phyloP scores from a whole-genome alignment of 2,888 invertebrate species.

The Heliconius aoede region DNA sequence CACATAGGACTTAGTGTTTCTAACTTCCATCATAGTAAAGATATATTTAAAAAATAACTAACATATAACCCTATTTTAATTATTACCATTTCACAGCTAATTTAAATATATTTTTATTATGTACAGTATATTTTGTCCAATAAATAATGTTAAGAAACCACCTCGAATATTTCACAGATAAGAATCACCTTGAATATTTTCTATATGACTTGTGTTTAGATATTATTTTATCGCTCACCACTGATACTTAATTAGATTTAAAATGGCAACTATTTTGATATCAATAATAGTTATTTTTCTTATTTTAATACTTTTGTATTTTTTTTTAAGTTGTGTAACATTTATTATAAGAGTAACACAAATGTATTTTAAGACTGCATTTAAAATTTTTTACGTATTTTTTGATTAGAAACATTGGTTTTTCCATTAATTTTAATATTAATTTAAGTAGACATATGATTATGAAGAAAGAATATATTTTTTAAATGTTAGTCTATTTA shows the following conservation, averaged over 20 bases:
- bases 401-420: constrained; percentile 2
- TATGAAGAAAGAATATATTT: not conserved
- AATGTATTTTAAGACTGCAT: constrained; percentile 42
- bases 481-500: not conserved
- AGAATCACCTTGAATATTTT: not conserved
- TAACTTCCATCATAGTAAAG: not conserved
- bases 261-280: constrained; percentile 31
- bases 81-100: not conserved
- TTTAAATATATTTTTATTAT: not conserved
- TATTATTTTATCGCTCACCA: constrained; percentile 60
- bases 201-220: not conserved
- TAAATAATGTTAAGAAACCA: not conserved
- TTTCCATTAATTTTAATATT: constrained; percentile 30
- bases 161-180: not conserved
- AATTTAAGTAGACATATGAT: constrained; percentile 8
- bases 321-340: not conserved
- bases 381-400: not conserved
- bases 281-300: constrained; percentile 8
- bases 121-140: not conserved
- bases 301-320: not conserved
- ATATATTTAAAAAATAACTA: not conserved
- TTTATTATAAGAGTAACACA: constrained; percentile 2
- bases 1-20: not conserved
- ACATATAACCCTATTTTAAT: not conserved
- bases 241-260: constrained; percentile 65